Base-by-base conservation (phyloP, 2,888 invertebrate species). In the Hipparchia semele region DNA sequence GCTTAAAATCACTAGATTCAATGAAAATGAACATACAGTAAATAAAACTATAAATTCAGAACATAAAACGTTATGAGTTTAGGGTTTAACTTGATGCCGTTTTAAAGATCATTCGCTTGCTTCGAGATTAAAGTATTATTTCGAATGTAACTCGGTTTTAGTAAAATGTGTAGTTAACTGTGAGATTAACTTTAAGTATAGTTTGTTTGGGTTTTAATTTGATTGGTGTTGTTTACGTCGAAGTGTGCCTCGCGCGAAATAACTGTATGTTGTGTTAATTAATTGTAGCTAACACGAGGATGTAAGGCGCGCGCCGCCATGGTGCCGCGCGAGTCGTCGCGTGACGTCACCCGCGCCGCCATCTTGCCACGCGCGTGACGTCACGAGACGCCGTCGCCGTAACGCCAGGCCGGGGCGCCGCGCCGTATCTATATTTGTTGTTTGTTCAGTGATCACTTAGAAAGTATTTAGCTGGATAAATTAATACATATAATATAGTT, bases 401-500 rank as follows among this genome's bases (percentile, higher is more conserved):
- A 13, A 58, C 6, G 61, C 12, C 45, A 12, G 46, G 9, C 10
- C 9, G 51, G 10, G 13, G 58, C 70, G 10, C 59, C n/a, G 64
- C 56, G 60, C 76, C 64, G 58, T 58, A 62, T 69, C 71, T 83
- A 79, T 87, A 86, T 88, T 86, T 87, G 90, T 91, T 90, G 89
- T 90, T 87, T 87, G 89, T 89, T 91, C 91, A 91, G 91, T 82
- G 87, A 87, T 90, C 92, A 91, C 92, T 85, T 91, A 91, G 91
- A 82, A 86, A 89, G 92, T 92, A 85, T 88, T 82, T 92, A 92
- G 92, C 88, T 88, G 89, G 87, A 82, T 91, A 91, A 90, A 90
- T 89, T 90, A 89, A 88, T 89, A 89, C 92, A 90, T 91, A 87
- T 87, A 89, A 90, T 92, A 92, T 92, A 92, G 93, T 93, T 92